phyloP scores from a whole-genome alignment of 2,797 vertebrate species.

The Vipera ursinii region DNA sequence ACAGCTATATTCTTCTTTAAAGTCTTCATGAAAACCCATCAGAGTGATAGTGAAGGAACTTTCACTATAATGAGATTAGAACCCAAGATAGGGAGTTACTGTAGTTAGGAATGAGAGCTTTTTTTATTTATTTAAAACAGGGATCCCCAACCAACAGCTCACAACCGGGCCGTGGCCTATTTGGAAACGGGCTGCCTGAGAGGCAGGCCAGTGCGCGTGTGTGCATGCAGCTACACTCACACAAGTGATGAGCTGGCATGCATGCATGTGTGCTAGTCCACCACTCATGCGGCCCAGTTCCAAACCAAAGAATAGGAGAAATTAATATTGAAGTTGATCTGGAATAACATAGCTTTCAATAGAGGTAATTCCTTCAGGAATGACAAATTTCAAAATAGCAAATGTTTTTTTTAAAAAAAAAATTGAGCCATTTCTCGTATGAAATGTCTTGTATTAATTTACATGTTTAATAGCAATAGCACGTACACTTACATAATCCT shows the following conservation, averaged over 20 bases:
- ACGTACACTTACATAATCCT: background rate
- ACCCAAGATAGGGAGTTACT: background rate
- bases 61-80: background rate
- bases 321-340: slow-evolving; percentile 43
- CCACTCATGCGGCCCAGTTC: background rate
- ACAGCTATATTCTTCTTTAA: background rate
- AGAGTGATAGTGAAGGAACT: background rate
- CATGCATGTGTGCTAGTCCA: background rate
- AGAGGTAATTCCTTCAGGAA: slow-evolving; percentile 44
- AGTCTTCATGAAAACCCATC: background rate
- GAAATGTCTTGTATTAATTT: background rate
- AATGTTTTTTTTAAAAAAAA: slow-evolving; percentile 22
- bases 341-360: slow-evolving; percentile 30
- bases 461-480: background rate
- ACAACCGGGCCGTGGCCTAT: background rate
- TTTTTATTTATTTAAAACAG: background rate
- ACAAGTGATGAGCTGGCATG: too few relatives aligned
- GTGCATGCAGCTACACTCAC: too few relatives aligned
- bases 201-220: background rate
- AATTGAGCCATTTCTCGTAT: slow-evolving; percentile 23
- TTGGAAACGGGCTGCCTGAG: background rate
- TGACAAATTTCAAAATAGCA: slow-evolving; percentile 28
- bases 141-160: background rate
- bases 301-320: slow-evolving; percentile 39
- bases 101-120: too few relatives aligned